A percentile compares a stretch with the other conserved stretches of the same genome.
phyloP scores from a whole-genome alignment of 1,140 invertebrate genomes.

The Lethocerus indicus region DNA sequence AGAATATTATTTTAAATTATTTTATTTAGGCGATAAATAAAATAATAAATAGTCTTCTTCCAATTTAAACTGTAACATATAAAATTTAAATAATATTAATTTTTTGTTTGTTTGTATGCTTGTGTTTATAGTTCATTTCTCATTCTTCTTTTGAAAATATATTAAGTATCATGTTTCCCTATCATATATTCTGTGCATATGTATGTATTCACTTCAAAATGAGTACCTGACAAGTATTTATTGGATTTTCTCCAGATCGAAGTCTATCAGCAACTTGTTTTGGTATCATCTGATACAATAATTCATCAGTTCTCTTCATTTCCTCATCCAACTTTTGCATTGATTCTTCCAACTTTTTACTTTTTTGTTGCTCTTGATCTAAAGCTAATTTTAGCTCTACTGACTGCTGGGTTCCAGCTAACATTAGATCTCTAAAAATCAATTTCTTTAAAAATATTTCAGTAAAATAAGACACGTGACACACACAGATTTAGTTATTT shows the following conservation, averaged over 20 bases:
- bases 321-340: slow-evolving; percentile 91
- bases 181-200: neutral
- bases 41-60: too few species aligned
- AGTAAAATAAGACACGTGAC: too few species aligned
- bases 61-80: too few species aligned
- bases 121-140: neutral
- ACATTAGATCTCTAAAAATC: slow-evolving; percentile 66
- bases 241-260: slow-evolving; percentile 78
- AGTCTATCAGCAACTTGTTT: slow-evolving; percentile 88
- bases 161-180: neutral
- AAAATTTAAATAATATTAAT: too few species aligned
- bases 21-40: too few species aligned
- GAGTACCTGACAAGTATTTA: slow-evolving; percentile 85
- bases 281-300: slow-evolving; percentile 97
- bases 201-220: neutral
- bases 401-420: slow-evolving; percentile 92
- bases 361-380: slow-evolving; percentile 93
- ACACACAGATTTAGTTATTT: too few species aligned
- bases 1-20: too few species aligned
- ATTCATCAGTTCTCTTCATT: slow-evolving; percentile 86
- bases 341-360: slow-evolving; percentile 88
- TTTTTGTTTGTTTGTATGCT: neutral
- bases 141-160: neutral
- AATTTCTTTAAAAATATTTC: too few species aligned
- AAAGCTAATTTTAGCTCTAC: slow-evolving; percentile 88